Evolutionary conservation across 2,113 vertebrate species (phyloP).

Genomic region (Salminus brasiliensis): DNA sequence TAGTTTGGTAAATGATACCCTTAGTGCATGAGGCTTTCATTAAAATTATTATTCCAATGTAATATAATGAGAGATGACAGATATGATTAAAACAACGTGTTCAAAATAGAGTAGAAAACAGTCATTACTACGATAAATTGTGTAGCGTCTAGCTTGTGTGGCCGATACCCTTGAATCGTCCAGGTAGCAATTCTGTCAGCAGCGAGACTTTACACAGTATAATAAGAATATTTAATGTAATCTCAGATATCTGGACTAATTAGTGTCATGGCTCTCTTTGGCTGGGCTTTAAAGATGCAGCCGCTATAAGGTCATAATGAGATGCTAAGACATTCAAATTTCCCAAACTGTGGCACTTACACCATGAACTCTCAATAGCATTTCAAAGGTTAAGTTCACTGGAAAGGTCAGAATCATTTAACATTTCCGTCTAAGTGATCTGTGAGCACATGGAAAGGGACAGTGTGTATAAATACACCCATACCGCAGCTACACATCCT

Average conservation of each 20-base stretch:
- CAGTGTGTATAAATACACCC: conserved; percentile 22
- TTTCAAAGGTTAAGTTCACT: conserved; percentile 72
- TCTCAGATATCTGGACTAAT: conserved; percentile 60
- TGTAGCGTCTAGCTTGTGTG: neutral
- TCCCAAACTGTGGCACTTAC: conserved; percentile 63
- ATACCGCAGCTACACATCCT: neutral
- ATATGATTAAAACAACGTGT: too few species aligned
- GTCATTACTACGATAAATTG: neutral
- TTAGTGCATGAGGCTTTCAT: too few species aligned
- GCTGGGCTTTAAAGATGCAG: conserved; percentile 35
- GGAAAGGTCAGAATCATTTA: conserved; percentile 74
- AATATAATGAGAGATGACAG: too few species aligned
- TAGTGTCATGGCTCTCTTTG: conserved; percentile 61
- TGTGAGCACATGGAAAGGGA: conserved; percentile 18
- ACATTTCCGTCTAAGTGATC: conserved; percentile 59
- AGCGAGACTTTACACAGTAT: neutral
- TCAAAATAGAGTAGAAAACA: neutral
- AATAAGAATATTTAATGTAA: conserved; percentile 50
- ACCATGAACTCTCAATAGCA: conserved; percentile 68
- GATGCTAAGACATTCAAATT: conserved; percentile 58
- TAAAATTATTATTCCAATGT: too few species aligned
- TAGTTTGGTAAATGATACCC: too few species aligned
- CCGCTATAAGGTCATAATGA: conserved; percentile 62
- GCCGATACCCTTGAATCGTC: neutral
- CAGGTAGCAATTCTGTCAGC: neutral